phyloP scores from a whole-genome alignment of 2,888 invertebrate species.

The Pelosia muscerda region DNA sequence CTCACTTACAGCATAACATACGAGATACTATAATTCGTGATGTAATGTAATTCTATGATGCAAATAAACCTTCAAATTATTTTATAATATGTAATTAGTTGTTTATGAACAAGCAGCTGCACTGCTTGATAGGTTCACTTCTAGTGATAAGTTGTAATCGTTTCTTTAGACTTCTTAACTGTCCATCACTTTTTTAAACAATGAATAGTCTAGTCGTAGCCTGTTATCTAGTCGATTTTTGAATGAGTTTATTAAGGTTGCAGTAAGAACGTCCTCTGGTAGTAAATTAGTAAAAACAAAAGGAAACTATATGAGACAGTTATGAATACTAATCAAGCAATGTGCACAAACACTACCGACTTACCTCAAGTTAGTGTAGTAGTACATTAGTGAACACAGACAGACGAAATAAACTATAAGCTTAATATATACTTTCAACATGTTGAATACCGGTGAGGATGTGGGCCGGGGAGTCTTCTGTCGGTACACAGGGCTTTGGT shows the following conservation, averaged over 20 bases:
- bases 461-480: slow-evolving; percentile 66
- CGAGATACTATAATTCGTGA: not conserved
- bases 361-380: slow-evolving; percentile 50
- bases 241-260: no score
- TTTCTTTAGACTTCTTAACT: no score
- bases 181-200: no score
- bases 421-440: slow-evolving; percentile 76
- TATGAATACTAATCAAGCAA: slow-evolving; percentile 12
- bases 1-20: not conserved
- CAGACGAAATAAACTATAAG: slow-evolving; percentile 52
- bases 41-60: not conserved
- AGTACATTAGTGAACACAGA: slow-evolving; percentile 48
- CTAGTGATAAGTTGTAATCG: no score
- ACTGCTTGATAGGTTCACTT: no score
- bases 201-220: no score
- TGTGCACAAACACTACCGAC: slow-evolving; percentile 27
- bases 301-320: not conserved
- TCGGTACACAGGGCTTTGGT: slow-evolving; percentile 67
- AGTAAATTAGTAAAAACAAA: not conserved
- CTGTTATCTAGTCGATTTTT: no score
- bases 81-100: no score
- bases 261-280: no score
- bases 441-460: slow-evolving; percentile 75
- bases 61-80: not conserved
- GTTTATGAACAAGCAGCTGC: no score